These are phyloP conservation scores for Scolopax bukidnonensis DNA, from an alignment of 2,797 vertebrate species.

Conservation along the genomic window DNA sequence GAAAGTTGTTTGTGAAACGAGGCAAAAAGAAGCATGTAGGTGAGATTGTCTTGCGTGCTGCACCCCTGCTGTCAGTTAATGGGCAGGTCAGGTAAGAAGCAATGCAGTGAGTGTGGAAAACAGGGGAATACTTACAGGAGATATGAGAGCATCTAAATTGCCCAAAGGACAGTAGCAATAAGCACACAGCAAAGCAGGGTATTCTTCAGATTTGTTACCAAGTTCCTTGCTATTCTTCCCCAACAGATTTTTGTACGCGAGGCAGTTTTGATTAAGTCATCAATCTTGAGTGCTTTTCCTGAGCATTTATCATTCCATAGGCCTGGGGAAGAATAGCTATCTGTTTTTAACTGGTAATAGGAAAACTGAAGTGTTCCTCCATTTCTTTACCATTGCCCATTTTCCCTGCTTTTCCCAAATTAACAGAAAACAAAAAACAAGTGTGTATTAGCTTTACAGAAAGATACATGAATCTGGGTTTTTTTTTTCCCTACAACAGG, in stretches of 20 bases:
- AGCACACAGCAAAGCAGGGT: neutral
- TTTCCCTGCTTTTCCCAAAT: neutral
- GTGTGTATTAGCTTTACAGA: neutral
- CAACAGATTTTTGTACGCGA: neutral
- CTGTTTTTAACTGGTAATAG: neutral
- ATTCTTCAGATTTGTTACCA: neutral
- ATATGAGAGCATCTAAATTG: neutral
- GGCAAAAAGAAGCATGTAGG: neutral
- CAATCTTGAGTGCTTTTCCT: conserved; percentile 13
- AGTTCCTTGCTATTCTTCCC: conserved; percentile 1
- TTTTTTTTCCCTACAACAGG: neutral
- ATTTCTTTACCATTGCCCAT: neutral
- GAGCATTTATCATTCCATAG: neutral
- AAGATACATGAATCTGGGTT: neutral
- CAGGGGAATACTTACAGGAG: neutral
- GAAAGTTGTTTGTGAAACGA: neutral
- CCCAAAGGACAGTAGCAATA: neutral
- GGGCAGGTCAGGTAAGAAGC: neutral
- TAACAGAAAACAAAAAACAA: neutral
- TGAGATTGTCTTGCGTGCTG: neutral
- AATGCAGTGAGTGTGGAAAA: neutral
- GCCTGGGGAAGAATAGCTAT: neutral
- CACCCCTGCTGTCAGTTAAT: neutral
- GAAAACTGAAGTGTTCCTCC: neutral
- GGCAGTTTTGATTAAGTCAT: conserved; percentile 33